A percentile compares a stretch with the other conserved stretches of the same genome.
These are phyloP conservation scores for Lasioglossum oenotherae DNA, from an alignment of 2,888 invertebrate genomes.

Conservation along the genomic window DNA sequence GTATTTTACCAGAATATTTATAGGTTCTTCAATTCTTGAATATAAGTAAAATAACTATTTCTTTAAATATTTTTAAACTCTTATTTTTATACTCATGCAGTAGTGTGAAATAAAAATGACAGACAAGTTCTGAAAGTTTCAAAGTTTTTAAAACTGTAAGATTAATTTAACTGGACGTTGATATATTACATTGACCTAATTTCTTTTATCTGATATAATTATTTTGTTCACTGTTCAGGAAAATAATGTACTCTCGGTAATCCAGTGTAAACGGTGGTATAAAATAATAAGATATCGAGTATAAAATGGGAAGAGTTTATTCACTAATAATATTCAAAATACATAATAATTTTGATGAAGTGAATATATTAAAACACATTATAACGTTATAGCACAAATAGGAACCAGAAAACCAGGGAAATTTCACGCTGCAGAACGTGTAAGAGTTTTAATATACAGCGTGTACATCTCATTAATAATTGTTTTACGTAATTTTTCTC, in stretches of 20 bases:
- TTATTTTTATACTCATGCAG: no score
- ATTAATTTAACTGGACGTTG: slow-evolving; percentile 6
- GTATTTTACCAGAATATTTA: neutral
- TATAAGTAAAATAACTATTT: neutral
- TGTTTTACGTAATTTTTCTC: neutral
- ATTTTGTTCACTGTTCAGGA: neutral
- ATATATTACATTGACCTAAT: neutral
- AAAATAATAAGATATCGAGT: neutral
- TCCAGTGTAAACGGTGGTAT: neutral
- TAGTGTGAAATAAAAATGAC: neutral
- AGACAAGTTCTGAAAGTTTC: neutral
- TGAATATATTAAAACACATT: neutral
- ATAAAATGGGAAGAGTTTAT: neutral
- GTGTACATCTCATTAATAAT: neutral
- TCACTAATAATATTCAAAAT: neutral
- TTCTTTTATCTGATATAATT: neutral
- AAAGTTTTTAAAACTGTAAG: neutral
- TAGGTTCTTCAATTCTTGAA: neutral
- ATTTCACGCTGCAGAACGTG: neutral
- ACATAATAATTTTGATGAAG: neutral
- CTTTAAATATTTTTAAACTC: neutral
- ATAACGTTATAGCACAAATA: neutral
- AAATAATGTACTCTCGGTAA: neutral
- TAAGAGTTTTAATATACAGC: neutral
- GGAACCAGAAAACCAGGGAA: neutral